Base-by-base conservation (phyloP, 2,797 vertebrate genomes). In the Acanthurus lineatus region DNA sequence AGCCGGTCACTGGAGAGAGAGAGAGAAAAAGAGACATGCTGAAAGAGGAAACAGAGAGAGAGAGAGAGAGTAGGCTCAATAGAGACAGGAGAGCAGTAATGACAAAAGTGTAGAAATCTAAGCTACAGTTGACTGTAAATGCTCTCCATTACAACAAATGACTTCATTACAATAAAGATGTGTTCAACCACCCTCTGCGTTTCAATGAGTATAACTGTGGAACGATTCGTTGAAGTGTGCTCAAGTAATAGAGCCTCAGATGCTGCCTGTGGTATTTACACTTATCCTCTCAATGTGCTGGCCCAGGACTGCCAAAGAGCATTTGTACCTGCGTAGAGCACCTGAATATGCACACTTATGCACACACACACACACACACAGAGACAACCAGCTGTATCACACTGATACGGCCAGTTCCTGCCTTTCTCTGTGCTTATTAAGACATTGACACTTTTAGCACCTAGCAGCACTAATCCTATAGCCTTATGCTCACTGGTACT, bases 401-500 rank as follows among this genome's bases (percentile, higher is more conserved):
- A 73, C 81, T 63, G 82, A 86, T 79, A 88, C 3, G 15, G 45
- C 64, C 66, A 5, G 70, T 58, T 69, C 61, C 76, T 70, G 53
- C 54, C 79, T 88, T 85, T 86, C 73, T 81, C 77, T 79, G 72
- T 69, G 77, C 81, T 82, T 93, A 94, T 92, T 84, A 91, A 93
- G 90, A 94, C 91, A 91, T 76, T 85, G 84, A 83, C 78, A 91
- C 88, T 92, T 92, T 93, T 93, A 91, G 88, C 93, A 92, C 91
- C 93, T 91, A 91, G 88, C 90, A 91, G 91, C 83, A 91, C 88
- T 92, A 93, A 93, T 93, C 92, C 92, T 91, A 87, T 84, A 87
- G 91, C 92, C 91, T 86, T 89, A 91, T 92, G 91, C 76, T 91
- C 85, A 71, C 87, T 85, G 86, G 75, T 69, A 66, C 82, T n/a